These are phyloP conservation scores for Morpho helenor DNA, from an alignment of 2,888 invertebrate species.

Conservation along the genomic window DNA sequence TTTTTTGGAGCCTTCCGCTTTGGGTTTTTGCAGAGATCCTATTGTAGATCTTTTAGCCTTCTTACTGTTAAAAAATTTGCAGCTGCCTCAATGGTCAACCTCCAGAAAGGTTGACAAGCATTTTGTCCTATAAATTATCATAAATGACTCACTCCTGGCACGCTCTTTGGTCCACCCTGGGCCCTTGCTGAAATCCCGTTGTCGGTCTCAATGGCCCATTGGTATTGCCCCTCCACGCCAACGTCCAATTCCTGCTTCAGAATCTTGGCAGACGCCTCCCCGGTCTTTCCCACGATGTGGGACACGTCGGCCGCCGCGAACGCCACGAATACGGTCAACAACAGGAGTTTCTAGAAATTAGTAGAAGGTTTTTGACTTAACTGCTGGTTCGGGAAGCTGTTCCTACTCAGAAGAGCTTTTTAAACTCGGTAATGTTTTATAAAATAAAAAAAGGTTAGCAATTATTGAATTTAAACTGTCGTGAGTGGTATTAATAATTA, in stretches of 20 bases:
- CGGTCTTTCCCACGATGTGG: conserved; percentile 34
- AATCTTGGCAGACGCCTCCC: conserved; percentile 42
- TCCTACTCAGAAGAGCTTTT: background rate
- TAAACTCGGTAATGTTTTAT: too few relatives aligned
- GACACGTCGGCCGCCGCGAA: conserved; percentile 50
- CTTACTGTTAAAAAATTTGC: too few relatives aligned
- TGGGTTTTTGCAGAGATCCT: too few relatives aligned
- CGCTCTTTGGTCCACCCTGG: conserved; percentile 69
- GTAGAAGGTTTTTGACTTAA: background rate
- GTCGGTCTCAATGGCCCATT: conserved; percentile 74
- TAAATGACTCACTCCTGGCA: conserved; percentile 44
- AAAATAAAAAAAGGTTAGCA: too few relatives aligned
- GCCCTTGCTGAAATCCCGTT: conserved; percentile 79
- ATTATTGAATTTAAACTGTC: too few relatives aligned
- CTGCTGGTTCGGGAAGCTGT: background rate
- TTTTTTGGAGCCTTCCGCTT: too few relatives aligned
- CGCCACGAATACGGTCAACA: conserved; percentile 28
- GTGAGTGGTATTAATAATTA: too few relatives aligned
- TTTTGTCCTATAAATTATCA: background rate
- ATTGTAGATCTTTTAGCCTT: too few relatives aligned
- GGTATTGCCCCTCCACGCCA: conserved; percentile 69
- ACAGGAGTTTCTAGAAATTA: conserved; percentile 29
- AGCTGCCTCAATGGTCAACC: background rate
- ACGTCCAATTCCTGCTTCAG: conserved; percentile 52
- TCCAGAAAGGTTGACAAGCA: background rate